Conservation (phyloP, 2,113 vertebrate species). For the Petrocephalus zakoni region DNA sequence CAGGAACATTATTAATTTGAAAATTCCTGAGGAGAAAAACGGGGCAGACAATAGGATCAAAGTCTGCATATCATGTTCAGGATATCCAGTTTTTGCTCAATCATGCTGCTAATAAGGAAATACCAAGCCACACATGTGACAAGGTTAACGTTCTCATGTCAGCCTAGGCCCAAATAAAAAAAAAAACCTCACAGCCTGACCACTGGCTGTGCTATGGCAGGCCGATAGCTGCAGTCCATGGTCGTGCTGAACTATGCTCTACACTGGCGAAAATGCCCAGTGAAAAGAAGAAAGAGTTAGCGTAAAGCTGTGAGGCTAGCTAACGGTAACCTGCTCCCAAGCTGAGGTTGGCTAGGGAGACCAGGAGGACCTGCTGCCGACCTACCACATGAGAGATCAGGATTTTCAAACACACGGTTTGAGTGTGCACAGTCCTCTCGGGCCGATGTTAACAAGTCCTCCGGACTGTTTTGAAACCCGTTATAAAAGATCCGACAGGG, state of each 20-base stretch:
- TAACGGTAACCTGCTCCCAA: background rate
- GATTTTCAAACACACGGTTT: constrained; percentile 22
- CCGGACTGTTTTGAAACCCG: constrained; percentile 25
- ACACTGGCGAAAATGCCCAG: background rate
- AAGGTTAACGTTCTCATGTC: background rate
- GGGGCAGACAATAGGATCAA: background rate
- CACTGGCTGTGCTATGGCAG: background rate
- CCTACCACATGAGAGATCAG: background rate
- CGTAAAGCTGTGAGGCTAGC: background rate
- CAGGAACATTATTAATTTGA: constrained; percentile 25
- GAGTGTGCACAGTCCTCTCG: constrained; percentile 8
- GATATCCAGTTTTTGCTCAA: background rate
- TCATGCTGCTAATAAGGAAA: background rate
- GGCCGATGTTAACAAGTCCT: constrained; percentile 29
- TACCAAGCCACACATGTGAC: background rate
- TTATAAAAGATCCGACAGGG: constrained; percentile 25
- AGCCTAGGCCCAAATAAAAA: background rate
- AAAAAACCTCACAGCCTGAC: background rate
- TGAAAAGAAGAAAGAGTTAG: constrained; percentile 5
- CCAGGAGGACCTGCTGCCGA: background rate
- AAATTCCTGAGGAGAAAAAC: constrained; percentile 8
- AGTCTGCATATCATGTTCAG: constrained; percentile 1
- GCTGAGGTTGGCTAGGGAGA: background rate
- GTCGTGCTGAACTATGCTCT: background rate
- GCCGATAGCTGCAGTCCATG: background rate